Percentiles rank a stretch among this genome's conserved stretches.
Conservation (phyloP, 2,888 invertebrate species). For the Coleophora flavipennella region DNA sequence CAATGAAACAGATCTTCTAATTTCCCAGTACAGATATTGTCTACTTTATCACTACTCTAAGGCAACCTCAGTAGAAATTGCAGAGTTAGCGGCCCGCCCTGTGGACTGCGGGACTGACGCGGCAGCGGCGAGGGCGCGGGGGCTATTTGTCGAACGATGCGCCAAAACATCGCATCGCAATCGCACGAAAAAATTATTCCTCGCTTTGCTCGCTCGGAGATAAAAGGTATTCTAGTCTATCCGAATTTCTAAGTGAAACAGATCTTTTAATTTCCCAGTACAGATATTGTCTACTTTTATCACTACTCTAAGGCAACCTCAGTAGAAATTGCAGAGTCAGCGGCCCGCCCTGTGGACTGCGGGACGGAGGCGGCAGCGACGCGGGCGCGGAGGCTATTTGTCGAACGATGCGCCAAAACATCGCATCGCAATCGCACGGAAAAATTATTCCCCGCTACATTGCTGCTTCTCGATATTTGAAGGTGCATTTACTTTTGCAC, state of each 20-base stretch:
- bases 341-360: constrained; percentile 58
- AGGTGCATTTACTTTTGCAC: constrained; percentile 55
- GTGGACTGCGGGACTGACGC: constrained; percentile 44
- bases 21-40: too few species aligned
- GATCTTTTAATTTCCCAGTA: too few species aligned
- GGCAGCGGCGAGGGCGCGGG: neutral
- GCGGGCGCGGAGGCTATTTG: constrained; percentile 38
- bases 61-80: constrained; percentile 41
- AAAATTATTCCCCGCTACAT: constrained; percentile 62
- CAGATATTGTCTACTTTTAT: too few species aligned
- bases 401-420: constrained; percentile 70
- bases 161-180: constrained; percentile 55
- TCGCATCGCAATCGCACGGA: constrained; percentile 63
- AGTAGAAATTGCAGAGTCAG: constrained; percentile 58
- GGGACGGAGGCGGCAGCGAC: constrained; percentile 25
- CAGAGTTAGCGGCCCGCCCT: constrained; percentile 56
- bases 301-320: constrained; percentile 14
- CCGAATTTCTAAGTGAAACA: constrained; percentile 11
- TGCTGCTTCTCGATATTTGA: constrained; percentile 59
- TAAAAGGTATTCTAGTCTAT: too few species aligned
- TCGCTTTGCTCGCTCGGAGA: too few species aligned
- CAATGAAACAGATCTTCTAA: too few species aligned
- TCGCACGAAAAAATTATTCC: constrained; percentile 65
- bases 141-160: constrained; percentile 25
- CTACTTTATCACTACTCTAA: too few species aligned